Evolutionary conservation across 2,888 invertebrate genomes (phyloP).

Genomic region (Argyra leucocephala): DNA sequence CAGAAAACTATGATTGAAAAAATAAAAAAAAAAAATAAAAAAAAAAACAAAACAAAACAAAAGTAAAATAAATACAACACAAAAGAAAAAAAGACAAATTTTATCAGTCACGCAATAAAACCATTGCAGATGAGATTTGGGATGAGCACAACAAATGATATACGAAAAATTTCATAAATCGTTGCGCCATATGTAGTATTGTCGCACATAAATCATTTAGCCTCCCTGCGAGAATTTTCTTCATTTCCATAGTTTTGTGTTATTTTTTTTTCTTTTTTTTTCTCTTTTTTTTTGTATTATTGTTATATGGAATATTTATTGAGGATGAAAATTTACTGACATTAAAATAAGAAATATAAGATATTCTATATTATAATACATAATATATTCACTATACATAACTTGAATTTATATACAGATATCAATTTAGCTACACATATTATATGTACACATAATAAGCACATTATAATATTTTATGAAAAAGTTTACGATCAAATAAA

Average conservation of each 20-base stretch:
- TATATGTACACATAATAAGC: no score
- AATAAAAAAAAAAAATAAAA: no score
- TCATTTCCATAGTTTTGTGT: not conserved
- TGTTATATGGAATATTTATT: conserved; percentile 2
- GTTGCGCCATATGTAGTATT: conserved; percentile 8
- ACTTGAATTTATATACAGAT: not conserved
- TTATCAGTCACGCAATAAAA: conserved; percentile 7
- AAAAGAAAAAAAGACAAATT: not conserved
- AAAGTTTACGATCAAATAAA: no score
- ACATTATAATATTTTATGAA: no score
- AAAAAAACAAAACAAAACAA: no score
- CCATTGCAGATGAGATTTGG: conserved; percentile 13
- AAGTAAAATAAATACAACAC: not conserved
- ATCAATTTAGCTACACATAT: not conserved
- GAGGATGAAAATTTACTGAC: not conserved
- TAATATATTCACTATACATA: not conserved
- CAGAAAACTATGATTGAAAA: not conserved
- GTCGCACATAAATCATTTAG: conserved; percentile 7
- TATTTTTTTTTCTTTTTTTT: not conserved
- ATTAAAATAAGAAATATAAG: not conserved
- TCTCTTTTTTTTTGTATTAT: not conserved
- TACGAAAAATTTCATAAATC: conserved; percentile 16
- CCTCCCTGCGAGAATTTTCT: not conserved
- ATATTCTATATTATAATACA: not conserved
- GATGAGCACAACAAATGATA: conserved; percentile 20